Conservation (phyloP, 2,888 invertebrate species). For the Halictus ligatus region DNA sequence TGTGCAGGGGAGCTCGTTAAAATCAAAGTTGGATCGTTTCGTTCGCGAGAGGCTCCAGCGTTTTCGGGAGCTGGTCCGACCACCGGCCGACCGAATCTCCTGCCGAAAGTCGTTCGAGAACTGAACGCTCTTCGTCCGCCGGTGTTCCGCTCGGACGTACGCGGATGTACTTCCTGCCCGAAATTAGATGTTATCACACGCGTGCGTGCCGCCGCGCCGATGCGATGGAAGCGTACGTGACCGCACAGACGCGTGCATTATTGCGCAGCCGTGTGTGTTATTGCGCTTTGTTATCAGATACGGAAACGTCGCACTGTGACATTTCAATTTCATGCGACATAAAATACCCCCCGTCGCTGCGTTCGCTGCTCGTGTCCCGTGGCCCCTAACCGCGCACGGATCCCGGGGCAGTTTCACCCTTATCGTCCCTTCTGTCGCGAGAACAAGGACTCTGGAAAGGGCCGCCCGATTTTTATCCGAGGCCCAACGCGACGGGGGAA, state of each 20-base stretch:
- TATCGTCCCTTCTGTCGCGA: constrained; percentile 8
- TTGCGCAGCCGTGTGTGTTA: constrained; percentile 56
- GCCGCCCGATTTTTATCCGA: neutral
- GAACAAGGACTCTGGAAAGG: neutral
- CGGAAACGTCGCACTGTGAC: constrained; percentile 54
- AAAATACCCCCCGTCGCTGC: constrained; percentile 44
- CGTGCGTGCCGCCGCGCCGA: neutral
- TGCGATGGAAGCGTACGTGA: constrained; percentile 10
- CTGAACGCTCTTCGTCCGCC: neutral
- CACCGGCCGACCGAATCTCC: neutral
- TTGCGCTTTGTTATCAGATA: constrained; percentile 62
- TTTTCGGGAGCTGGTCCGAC: neutral
- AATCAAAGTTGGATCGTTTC: neutral
- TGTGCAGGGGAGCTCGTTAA: neutral
- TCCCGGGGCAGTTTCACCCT: neutral
- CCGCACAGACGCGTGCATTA: constrained; percentile 34
- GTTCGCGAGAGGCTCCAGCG: neutral
- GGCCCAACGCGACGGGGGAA: neutral
- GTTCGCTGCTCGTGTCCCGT: constrained; percentile 24
- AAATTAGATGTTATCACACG: constrained; percentile 47
- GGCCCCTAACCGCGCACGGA: neutral
- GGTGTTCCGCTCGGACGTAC: neutral
- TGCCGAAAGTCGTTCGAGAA: neutral
- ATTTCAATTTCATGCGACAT: constrained; percentile 66
- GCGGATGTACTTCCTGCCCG: neutral